A percentile compares a stretch with the other conserved stretches of the same genome.
These are phyloP conservation scores for Myotis davidii DNA, from an alignment of 2,113 vertebrate genomes.

Conservation along the genomic window DNA sequence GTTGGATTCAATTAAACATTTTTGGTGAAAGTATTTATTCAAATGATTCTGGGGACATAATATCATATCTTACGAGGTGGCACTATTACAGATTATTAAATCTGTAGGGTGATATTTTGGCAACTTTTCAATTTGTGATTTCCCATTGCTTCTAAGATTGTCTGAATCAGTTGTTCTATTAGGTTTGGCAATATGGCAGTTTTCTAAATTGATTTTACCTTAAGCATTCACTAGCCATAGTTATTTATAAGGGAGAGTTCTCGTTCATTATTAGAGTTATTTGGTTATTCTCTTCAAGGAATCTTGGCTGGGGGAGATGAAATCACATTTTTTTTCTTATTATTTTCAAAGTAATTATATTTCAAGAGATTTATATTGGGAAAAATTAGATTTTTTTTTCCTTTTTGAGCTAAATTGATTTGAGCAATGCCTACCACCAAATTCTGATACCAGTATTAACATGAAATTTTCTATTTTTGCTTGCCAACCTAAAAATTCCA, in stretches of 20 bases:
- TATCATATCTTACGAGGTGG: neutral
- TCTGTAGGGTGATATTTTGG: neutral
- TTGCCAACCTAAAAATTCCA: constrained; percentile 44
- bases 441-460: constrained; percentile 32
- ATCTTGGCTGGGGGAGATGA: neutral
- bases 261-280: constrained; percentile 1
- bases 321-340: neutral
- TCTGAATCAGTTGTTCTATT: constrained; percentile 21
- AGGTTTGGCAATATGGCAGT: neutral
- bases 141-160: neutral
- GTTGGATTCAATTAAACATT: constrained; percentile 8
- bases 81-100: neutral
- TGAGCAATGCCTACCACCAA: neutral
- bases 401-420: constrained; percentile 24
- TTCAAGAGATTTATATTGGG: constrained; percentile 2
- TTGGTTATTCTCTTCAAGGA: constrained; percentile 4
- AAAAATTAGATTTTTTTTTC: neutral
- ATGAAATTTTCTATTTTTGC: constrained; percentile 33
- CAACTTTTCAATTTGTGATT: constrained; percentile 42
- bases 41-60: neutral
- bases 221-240: constrained; percentile 9
- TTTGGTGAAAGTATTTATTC: constrained; percentile 23
- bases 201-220: neutral
- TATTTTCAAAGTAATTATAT: constrained; percentile 47
- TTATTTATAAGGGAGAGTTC: constrained; percentile 41